Evolutionary conservation across 64 coral and sea anemone genomes (phyloP).

Genomic region (Orbicella faveolata): DNA sequence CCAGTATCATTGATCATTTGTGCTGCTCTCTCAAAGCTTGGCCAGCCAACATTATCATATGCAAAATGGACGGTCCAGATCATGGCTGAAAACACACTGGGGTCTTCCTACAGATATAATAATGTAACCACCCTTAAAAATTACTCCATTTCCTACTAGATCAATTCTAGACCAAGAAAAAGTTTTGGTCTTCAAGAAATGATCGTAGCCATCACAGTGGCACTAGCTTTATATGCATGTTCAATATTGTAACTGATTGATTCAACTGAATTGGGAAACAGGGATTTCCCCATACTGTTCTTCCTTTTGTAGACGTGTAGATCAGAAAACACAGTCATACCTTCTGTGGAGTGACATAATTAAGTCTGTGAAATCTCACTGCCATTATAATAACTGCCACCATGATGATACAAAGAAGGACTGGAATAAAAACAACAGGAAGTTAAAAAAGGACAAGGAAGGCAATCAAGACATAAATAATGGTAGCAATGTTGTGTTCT

Average conservation of each 20-base stretch:
- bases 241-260: too few relatives aligned
- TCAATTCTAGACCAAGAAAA: neutral
- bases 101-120: constrained; percentile 40
- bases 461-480: neutral
- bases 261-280: too few relatives aligned
- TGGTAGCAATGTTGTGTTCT: too few relatives aligned
- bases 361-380: constrained; percentile 55
- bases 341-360: constrained; percentile 65
- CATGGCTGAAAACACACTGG: constrained; percentile 82
- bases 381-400: constrained; percentile 51
- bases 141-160: neutral
- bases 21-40: constrained; percentile 95
- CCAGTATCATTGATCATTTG: constrained; percentile 88
- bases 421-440: constrained; percentile 32
- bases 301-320: too few relatives aligned
- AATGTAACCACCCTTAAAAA: neutral
- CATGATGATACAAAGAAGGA: constrained; percentile 60
- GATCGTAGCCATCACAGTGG: too few relatives aligned
- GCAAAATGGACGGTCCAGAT: constrained; percentile 99
- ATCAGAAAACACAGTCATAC: constrained; percentile 18
- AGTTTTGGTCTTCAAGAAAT: too few relatives aligned
- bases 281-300: too few relatives aligned
- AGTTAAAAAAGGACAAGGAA: neutral
- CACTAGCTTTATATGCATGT: too few relatives aligned
- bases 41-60: constrained; percentile 95